Percentiles rank a stretch among this genome's conserved stretches.
Evolutionary conservation across 2,113 vertebrate species (phyloP).

Genomic region (Danionella cerebrum): DNA sequence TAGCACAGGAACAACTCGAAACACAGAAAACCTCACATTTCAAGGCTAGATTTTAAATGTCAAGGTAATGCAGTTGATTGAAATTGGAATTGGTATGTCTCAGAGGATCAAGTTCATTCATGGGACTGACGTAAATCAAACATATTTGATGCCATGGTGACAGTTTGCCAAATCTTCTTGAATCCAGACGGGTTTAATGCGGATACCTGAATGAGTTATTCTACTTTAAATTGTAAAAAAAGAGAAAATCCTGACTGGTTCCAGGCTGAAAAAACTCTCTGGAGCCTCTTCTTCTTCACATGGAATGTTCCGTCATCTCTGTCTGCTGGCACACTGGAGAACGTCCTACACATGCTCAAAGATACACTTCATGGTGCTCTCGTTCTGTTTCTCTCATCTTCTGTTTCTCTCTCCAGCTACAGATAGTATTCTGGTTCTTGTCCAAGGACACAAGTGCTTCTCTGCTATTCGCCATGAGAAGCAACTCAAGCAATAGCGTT

Average conservation of each 20-base stretch:
- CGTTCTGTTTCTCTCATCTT: not conserved
- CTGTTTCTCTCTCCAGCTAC: constrained; percentile 8
- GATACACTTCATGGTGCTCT: not conserved
- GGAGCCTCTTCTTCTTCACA: constrained; percentile 48
- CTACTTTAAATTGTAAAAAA: constrained; percentile 23
- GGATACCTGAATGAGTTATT: constrained; percentile 40
- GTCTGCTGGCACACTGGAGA: constrained; percentile 21
- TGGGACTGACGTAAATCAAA: no score
- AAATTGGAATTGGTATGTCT: no score
- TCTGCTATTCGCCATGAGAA: constrained; percentile 23
- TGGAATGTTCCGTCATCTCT: constrained; percentile 36
- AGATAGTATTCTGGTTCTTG: constrained; percentile 28
- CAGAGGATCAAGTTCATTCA: no score
- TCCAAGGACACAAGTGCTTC: constrained; percentile 46
- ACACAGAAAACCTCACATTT: no score
- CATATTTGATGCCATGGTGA: not conserved
- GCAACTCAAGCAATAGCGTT: constrained; percentile 39
- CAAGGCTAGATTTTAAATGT: no score
- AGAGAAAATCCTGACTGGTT: constrained; percentile 28
- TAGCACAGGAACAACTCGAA: no score
- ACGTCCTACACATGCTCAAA: constrained; percentile 15
- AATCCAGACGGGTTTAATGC: not conserved
- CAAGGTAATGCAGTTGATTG: no score
- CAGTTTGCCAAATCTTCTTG: not conserved
- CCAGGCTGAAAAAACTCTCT: constrained; percentile 43